Evolutionary conservation across 2,797 vertebrate genomes (phyloP).

Genomic region (Pelochelys cantorii): DNA sequence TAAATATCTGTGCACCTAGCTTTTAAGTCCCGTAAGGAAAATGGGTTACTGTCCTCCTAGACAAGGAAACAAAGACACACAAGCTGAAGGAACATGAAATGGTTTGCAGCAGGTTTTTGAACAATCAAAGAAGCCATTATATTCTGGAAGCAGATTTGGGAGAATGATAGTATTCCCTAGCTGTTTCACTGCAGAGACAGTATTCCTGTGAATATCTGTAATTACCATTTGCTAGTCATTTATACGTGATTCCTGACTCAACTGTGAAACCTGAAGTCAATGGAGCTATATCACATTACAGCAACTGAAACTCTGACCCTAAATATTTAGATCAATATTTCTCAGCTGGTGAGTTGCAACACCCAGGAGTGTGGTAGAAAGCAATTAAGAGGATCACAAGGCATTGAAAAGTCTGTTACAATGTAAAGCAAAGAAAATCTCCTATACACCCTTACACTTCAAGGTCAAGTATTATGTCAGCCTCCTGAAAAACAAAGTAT

Average conservation of each 20-base stretch:
- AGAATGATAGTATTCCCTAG: background rate
- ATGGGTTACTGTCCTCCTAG: background rate
- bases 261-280: background rate
- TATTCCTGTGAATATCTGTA: background rate
- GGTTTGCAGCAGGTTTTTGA: background rate
- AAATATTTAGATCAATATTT: background rate
- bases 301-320: constrained; percentile 17
- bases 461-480: background rate
- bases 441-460: background rate
- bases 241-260: constrained; percentile 6
- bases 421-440: background rate
- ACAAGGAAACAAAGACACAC: background rate
- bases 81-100: background rate
- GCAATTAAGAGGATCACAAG: background rate
- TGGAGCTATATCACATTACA: background rate
- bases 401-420: background rate
- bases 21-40: background rate
- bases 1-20: background rate
- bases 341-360: background rate
- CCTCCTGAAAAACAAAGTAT: background rate
- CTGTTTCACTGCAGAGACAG: background rate
- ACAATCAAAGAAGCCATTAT: background rate
- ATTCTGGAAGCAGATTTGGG: background rate
- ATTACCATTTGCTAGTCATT: background rate
- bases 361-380: background rate